A percentile compares a stretch with the other conserved stretches of the same genome.
Evolutionary conservation across 2,113 vertebrate genomes (phyloP).

Genomic region (Otus sunia): DNA sequence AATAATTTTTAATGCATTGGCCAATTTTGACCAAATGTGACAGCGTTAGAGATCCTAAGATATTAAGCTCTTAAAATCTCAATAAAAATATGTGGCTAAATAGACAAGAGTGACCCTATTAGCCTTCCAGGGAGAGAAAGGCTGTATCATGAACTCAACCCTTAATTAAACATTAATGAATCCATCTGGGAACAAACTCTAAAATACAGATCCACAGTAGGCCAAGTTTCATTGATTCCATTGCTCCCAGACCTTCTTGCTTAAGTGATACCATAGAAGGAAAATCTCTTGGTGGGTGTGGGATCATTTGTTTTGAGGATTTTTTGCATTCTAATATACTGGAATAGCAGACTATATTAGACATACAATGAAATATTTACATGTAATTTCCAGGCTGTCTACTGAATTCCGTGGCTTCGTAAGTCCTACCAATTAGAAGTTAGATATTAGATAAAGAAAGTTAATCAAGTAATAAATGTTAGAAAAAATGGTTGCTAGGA

Average conservation of each 20-base stretch:
- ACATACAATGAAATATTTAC: neutral
- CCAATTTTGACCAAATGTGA: neutral
- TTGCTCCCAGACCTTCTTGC: neutral
- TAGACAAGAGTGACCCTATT: conserved; percentile 33
- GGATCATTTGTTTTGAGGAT: neutral
- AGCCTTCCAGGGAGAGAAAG: conserved; percentile 20
- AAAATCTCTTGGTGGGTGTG: neutral
- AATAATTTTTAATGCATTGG: neutral
- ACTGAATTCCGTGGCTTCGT: neutral
- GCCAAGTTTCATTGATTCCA: neutral
- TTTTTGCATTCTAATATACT: neutral
- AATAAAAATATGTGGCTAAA: conserved; percentile 15
- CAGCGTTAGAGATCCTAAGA: conserved; percentile 14
- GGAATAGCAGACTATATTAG: neutral
- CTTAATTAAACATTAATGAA: conserved; percentile 50
- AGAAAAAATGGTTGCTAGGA: neutral
- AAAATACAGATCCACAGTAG: neutral
- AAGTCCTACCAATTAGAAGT: neutral
- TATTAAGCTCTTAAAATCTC: conserved; percentile 26
- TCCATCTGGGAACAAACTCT: neutral
- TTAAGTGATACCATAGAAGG: neutral
- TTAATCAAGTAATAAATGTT: neutral
- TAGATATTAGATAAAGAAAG: neutral
- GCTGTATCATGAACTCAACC: conserved; percentile 12
- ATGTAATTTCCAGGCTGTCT: neutral